phyloP scores from a whole-genome alignment of 2,797 vertebrate genomes.

The Danio jaintianensis region DNA sequence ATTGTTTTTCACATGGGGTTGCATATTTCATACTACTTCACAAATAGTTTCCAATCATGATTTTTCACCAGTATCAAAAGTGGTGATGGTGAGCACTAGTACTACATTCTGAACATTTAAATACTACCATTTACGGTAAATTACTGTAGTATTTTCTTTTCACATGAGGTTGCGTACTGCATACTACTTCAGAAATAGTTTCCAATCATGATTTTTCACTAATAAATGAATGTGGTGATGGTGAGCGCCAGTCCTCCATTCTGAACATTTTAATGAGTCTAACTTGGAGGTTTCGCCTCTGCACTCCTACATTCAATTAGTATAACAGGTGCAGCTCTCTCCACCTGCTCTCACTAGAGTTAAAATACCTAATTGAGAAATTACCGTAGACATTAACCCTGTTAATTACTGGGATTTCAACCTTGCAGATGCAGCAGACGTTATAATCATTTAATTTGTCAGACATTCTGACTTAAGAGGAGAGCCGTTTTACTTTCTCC shows the following conservation, averaged over 20 bases:
- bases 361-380: slow-evolving; percentile 80
- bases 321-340: slow-evolving; percentile 78
- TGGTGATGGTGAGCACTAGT: too few relatives aligned
- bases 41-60: too few relatives aligned
- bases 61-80: too few relatives aligned
- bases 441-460: slow-evolving; percentile 38
- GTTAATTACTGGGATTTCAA: slow-evolving; percentile 72
- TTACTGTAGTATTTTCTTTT: too few relatives aligned
- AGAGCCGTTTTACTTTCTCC: slow-evolving; percentile 1
- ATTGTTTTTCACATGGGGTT: too few relatives aligned
- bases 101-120: too few relatives aligned
- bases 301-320: slow-evolving; percentile 72
- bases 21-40: too few relatives aligned
- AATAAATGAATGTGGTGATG: background rate
- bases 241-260: background rate
- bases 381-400: slow-evolving; percentile 78
- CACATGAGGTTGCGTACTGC: background rate
- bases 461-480: slow-evolving; percentile 21
- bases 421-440: slow-evolving; percentile 7
- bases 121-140: too few relatives aligned
- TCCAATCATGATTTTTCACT: background rate
- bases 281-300: slow-evolving; percentile 75
- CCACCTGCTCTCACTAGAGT: slow-evolving; percentile 69
- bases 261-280: slow-evolving; percentile 68
- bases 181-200: background rate